Percentiles rank a stretch among this genome's conserved stretches.
Conservation (phyloP, 2,888 invertebrate genomes). For the Drosophila ezoana region DNA sequence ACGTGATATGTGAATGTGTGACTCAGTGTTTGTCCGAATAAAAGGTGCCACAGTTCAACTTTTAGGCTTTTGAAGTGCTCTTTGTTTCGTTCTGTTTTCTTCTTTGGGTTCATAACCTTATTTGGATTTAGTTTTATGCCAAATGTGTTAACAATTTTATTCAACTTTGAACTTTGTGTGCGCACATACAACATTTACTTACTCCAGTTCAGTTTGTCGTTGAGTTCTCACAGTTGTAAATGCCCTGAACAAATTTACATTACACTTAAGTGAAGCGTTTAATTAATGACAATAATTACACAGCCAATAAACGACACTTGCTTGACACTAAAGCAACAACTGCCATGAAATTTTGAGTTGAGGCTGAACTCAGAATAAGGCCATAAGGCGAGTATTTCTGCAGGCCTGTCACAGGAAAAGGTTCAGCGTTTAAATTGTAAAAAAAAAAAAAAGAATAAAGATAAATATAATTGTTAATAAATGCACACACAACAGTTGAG, state of each 20-base stretch:
- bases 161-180: no score
- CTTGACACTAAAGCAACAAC: conserved; percentile 17
- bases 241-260: conserved; percentile 4
- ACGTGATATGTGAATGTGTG: not conserved
- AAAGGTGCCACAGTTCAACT: not conserved
- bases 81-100: not conserved
- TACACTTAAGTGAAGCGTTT: conserved; percentile 40
- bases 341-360: conserved; percentile 10
- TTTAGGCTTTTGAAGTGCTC: not conserved
- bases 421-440: conserved; percentile 42
- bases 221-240: conserved; percentile 1
- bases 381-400: conserved; percentile 19
- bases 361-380: conserved; percentile 16
- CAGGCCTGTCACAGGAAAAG: conserved; percentile 6
- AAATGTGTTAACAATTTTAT: no score
- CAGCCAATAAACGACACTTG: conserved; percentile 43
- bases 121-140: no score
- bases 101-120: not conserved
- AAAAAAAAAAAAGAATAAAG: conserved; percentile 2
- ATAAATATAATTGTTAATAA: conserved; percentile 46
- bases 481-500: not conserved
- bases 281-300: conserved; percentile 63
- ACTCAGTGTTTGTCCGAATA: not conserved
- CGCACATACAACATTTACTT: not conserved
- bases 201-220: no score